Evolutionary conservation across 2,113 vertebrate genomes (phyloP).

Genomic region (Pardalotus punctatus): DNA sequence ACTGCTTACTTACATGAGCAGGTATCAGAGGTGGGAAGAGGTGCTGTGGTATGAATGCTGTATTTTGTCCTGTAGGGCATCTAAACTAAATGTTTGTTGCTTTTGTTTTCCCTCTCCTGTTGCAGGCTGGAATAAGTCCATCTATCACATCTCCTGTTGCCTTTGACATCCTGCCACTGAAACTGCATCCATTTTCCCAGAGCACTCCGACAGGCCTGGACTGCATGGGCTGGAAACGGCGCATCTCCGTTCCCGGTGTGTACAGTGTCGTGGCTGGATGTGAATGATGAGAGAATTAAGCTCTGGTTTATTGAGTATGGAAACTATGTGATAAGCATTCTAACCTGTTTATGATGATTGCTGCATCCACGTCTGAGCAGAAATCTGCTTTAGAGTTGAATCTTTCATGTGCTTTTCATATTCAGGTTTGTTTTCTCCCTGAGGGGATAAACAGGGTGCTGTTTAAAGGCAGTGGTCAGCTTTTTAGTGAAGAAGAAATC

Average conservation of each 20-base stretch:
- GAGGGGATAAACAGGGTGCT: not conserved
- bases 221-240: conserved; percentile 72
- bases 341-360: not conserved
- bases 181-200: conserved; percentile 78
- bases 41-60: not conserved
- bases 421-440: not conserved
- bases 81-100: not conserved
- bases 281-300: not conserved
- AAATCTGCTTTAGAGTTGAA: not conserved
- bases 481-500: not conserved
- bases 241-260: conserved; percentile 69
- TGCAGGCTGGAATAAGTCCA: conserved; percentile 64
- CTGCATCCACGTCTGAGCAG: not conserved
- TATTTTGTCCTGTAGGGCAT: not conserved
- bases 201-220: conserved; percentile 84
- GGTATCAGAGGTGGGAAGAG: not conserved
- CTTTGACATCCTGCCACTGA: conserved; percentile 67
- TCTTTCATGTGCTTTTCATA: not conserved
- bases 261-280: not conserved
- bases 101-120: not conserved
- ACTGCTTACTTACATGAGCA: not conserved
- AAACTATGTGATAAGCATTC: not conserved
- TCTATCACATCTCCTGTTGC: conserved; percentile 39
- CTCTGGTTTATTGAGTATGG: not conserved
- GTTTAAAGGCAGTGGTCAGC: not conserved